Evolutionary conservation across 2,113 vertebrate genomes (phyloP).

Genomic region (Oncorhynchus gorbuscha): DNA sequence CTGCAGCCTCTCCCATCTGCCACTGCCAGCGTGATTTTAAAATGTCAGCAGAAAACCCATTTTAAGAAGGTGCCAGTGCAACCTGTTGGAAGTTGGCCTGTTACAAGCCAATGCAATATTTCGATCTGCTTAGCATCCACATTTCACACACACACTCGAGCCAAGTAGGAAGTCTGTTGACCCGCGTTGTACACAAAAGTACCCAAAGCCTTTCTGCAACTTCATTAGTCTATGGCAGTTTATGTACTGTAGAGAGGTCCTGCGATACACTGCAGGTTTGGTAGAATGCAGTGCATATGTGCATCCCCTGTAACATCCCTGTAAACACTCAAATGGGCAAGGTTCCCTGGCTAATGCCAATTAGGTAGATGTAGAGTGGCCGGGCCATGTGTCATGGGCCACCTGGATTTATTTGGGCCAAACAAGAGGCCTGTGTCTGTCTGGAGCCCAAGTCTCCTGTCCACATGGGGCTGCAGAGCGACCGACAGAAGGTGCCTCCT

Average conservation of each 20-base stretch:
- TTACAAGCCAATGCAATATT: constrained; percentile 31
- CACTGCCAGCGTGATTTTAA: constrained; percentile 39
- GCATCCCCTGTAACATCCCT: too few species aligned
- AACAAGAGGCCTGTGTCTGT: constrained; percentile 66
- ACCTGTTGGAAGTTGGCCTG: constrained; percentile 35
- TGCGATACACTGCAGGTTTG: too few species aligned
- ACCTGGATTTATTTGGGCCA: constrained; percentile 79
- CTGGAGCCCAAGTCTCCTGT: constrained; percentile 51
- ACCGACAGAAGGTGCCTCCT: constrained; percentile 75
- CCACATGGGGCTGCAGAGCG: constrained; percentile 56
- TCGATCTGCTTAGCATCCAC: constrained; percentile 18
- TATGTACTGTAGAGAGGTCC: too few species aligned
- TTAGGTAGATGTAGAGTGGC: too few species aligned
- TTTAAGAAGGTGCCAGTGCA: constrained; percentile 42
- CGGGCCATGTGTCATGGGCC: constrained; percentile 20
- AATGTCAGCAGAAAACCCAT: constrained; percentile 44
- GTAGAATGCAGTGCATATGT: too few species aligned
- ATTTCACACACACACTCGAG: too few species aligned
- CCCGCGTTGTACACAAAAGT: too few species aligned
- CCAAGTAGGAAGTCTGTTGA: too few species aligned
- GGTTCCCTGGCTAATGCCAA: too few species aligned
- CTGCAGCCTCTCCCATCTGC: constrained; percentile 36
- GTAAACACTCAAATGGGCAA: too few species aligned
- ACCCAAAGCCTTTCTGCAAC: too few species aligned
- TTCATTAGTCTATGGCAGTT: too few species aligned